Base-by-base conservation (phyloP, 1,140 invertebrate species). In the Gonatopus flavifemur region DNA sequence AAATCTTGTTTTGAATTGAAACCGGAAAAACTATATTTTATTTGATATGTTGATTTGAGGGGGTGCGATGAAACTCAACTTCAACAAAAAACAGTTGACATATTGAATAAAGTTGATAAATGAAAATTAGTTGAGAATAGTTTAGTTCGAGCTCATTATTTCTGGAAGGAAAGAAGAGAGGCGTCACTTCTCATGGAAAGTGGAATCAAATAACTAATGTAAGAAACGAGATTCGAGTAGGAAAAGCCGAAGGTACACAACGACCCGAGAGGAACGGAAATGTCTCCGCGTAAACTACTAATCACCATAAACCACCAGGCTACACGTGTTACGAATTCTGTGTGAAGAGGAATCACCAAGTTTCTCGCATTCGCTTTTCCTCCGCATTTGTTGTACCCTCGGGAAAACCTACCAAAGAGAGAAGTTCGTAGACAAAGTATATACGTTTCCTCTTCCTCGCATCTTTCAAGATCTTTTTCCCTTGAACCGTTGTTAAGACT, bases 301-400 rank as follows among this genome's bases (percentile, higher is more conserved):
- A 75, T 75, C 70, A 74, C 69, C 69, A 72, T 74, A 75, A 75
- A 72, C 69, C 70, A 70, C 69, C 60, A 57, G 59, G 60, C 59
- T 73, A 74, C 72, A 74, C 70, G 69, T 75, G 70, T 74, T 74
- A 70, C 71, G 66, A 74, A 71, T 72, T 74, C 66, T 62, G 67
- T 52, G 66, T 52, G 59, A 45, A 64, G 66, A 67, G 69, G 54
- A 65, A 66, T 70, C 63, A 59, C 55, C 52, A 49, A 28, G 44
- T 21, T 50, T 54, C 32, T 18, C 18, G 13, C 22, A 24, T 43
- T 28, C 53, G 35, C 43, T 43, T 35, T 57, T 62, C 59, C 56
- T 59, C 47, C 39, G 55, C 58, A 42, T 64, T 66, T 64, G 57
- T 55, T 59, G 59, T 59, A 55, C 65, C 60, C 54, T 28, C 50